Base-by-base conservation (phyloP, 2,888 invertebrate species). In the Eristalis arbustorum region DNA sequence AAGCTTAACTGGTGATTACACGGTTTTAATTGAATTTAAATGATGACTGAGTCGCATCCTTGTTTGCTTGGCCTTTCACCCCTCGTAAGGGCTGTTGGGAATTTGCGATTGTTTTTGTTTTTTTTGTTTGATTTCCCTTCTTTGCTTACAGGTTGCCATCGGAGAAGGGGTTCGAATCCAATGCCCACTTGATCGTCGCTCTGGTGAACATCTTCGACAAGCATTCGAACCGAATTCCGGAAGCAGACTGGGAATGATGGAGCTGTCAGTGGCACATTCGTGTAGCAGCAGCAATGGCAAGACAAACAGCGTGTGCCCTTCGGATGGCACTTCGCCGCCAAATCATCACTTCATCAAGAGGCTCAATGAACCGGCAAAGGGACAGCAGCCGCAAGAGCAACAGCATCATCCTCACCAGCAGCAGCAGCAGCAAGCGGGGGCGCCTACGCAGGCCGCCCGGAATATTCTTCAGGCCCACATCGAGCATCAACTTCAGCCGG, bases 271-370 rank as follows among this genome's bases (percentile, higher is more conserved):
- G 31, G 40, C 18, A 13, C 40, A 62, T 25, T 14, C 13, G 42
- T 68, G 31, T 34, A 75, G 56, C 49, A 57, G 42, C 34, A 79
- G 23, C 42, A 69, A 40, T 37, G 59, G 59, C 28, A 84, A 76
- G 34, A 73, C 72, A 23, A 81, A 73, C 13, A 73, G 18, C 14
- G 8, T 61, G 28, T 73, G 68, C 28, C 1, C 72, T 23, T 42
- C 76, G n/a, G 69, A 74, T 22, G 57, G 18, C 0, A 62, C 61
- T 31, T 62, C n/a, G 61, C 59, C 77, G 11, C 61, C 77, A 11
- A 77, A 61, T 82, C 76, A 81, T 40, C 85, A 87, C 40, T 82
- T 82, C 71, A 56, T 74, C 28, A 87, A 87, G 56, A 76, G 72
- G 63, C 80, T 84, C 76, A 84, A 81, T 73, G 84, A 80, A 67